phyloP scores from a whole-genome alignment of 2,113 vertebrate species.

The Picathartes gymnocephalus region DNA sequence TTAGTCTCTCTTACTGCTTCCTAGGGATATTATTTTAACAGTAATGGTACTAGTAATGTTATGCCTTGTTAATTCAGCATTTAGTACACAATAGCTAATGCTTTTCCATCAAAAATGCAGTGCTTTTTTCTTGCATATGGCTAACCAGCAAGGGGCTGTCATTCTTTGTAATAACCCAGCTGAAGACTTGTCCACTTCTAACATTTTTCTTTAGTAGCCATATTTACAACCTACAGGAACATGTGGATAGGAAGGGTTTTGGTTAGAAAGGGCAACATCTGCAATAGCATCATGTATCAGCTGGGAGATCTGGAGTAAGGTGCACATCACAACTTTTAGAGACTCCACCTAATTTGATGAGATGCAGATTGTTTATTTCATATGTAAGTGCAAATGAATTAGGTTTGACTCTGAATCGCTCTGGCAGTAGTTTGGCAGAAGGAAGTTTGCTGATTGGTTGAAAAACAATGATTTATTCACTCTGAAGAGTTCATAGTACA shows the following conservation, averaged over 20 bases:
- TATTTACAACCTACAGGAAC: neutral
- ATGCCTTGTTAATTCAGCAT: neutral
- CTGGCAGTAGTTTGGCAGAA: neutral
- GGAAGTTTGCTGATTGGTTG: neutral
- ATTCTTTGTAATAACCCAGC: neutral
- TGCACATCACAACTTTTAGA: neutral
- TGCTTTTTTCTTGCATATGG: neutral
- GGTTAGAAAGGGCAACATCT: neutral
- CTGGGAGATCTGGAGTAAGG: neutral
- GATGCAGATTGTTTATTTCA: neutral
- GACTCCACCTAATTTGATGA: neutral
- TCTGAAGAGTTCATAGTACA: neutral
- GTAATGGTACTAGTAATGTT: neutral
- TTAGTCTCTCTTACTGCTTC: neutral
- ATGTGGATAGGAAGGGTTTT: neutral
- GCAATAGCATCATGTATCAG: neutral
- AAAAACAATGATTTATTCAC: neutral
- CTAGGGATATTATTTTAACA: neutral
- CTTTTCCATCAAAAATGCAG: neutral
- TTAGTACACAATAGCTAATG: neutral
- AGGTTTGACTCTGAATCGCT: neutral
- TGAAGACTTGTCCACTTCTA: neutral
- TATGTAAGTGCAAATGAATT: neutral
- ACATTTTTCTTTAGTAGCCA: neutral
- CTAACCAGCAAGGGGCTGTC: neutral